Base-by-base conservation (phyloP, 2,888 invertebrate species). In the Acrocyrtus sp. region DNA sequence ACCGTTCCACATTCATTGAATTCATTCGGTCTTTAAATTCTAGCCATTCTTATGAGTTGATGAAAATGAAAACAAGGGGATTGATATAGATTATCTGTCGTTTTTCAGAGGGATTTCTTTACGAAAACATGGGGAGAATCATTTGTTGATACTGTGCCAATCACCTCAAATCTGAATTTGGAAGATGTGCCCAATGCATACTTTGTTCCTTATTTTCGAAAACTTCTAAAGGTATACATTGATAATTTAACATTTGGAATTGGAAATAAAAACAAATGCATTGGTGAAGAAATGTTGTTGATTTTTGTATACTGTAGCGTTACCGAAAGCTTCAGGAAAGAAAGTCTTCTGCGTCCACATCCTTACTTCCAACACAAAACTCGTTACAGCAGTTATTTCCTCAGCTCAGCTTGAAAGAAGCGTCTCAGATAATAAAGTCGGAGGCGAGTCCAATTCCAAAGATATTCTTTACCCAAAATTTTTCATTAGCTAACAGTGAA, bases 111-210 rank as follows among this genome's bases (percentile, higher is more conserved):
- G 81, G 88, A 96, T 84, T 95, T 99, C 83, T 96, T 99, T 83
- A 96, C 96, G 0, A 95, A 95, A 84, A 96, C 96, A 75, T 99
- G 98, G 98, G 98, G 99, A 50, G 97, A 97, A 82, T 88, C 90
- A 72, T 99, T 99, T 85, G 89, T 95, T 21, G 96, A 96, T 76
- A 91, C 82, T 45, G 87, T 88, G 26, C 89, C 90, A 51, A 89
- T 96, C 81, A 88, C 90, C 43, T 89, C 91, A 79, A 93, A 93
- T 81, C 90, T 91, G 0, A 90, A 92, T 84, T 86, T 97, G 80
- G 94, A 94, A 45, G 92, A 94, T 82, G 91, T 98, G 72, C 90
- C 89, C 17, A 88, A 90, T 83, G 88, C 89, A 50, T 93, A 96
- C 85, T 97, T 98, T 85, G 93, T 95, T 81, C 87, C 88, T 29